Evolutionary conservation across 2,888 invertebrate genomes (phyloP).

Genomic region (Melitaea athalia): DNA sequence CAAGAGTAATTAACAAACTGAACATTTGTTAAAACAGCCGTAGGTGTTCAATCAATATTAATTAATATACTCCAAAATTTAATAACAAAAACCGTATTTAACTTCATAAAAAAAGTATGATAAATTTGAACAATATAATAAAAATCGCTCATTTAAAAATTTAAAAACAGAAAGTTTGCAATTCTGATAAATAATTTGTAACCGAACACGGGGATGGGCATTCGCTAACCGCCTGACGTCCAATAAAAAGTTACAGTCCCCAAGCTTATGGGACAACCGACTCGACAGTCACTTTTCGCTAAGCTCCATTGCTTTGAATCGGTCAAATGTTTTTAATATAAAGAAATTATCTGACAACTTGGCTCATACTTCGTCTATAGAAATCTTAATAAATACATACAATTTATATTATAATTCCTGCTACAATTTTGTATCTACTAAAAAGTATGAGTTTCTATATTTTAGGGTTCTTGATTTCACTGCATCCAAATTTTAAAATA

Average conservation of each 20-base stretch:
- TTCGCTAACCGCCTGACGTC: conserved; percentile 38
- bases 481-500: too few relatives aligned
- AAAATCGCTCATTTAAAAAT: conserved; percentile 16
- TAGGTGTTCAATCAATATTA: background rate
- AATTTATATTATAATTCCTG: background rate
- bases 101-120: background rate
- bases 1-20: too few relatives aligned
- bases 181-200: conserved; percentile 30
- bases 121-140: conserved; percentile 3
- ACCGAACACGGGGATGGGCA: conserved; percentile 20
- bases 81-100: background rate
- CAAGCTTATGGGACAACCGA: conserved; percentile 48
- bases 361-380: background rate
- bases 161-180: conserved; percentile 24
- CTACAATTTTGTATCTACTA: too few relatives aligned
- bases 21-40: too few relatives aligned
- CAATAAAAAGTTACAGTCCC: conserved; percentile 47
- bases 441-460: too few relatives aligned
- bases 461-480: too few relatives aligned
- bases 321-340: conserved; percentile 42
- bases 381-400: background rate
- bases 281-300: conserved; percentile 48
- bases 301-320: conserved; percentile 45
- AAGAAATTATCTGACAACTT: background rate
- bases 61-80: background rate